Conservation (phyloP, 2,797 vertebrate species). For the Sebastes steindachneri region DNA sequence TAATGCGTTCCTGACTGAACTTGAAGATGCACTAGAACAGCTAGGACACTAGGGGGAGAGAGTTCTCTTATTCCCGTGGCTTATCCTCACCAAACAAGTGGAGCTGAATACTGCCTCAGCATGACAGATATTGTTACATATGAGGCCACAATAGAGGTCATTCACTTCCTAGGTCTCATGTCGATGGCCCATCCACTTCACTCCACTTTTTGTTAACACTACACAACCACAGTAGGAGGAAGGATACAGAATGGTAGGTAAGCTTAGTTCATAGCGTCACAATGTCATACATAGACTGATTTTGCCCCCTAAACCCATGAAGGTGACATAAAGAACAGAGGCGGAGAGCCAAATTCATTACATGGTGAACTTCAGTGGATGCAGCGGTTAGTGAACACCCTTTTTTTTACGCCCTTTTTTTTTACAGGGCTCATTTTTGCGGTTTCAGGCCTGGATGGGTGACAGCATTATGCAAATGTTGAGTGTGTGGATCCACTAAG, state of each 20-base stretch:
- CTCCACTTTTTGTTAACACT: not conserved
- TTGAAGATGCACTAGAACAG: not conserved
- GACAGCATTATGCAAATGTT: constrained; percentile 13
- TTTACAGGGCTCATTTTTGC: constrained; percentile 15
- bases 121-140: not conserved
- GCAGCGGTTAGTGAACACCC: not conserved
- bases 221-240: not conserved
- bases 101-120: not conserved
- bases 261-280: not conserved
- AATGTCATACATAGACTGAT: not conserved
- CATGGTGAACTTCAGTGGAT: not conserved
- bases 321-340: not conserved
- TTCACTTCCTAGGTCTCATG: not conserved
- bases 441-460: not conserved
- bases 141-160: not conserved
- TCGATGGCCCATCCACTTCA: not conserved
- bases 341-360: not conserved
- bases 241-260: not conserved
- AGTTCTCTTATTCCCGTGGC: not conserved
- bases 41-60: not conserved
- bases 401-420: not conserved
- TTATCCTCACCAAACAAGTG: not conserved
- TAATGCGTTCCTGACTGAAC: too few species aligned
- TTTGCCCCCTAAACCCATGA: not conserved
- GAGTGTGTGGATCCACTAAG: not conserved